Evolutionary conservation across 2,888 invertebrate species (phyloP).

Genomic region (Apoda limacodes): DNA sequence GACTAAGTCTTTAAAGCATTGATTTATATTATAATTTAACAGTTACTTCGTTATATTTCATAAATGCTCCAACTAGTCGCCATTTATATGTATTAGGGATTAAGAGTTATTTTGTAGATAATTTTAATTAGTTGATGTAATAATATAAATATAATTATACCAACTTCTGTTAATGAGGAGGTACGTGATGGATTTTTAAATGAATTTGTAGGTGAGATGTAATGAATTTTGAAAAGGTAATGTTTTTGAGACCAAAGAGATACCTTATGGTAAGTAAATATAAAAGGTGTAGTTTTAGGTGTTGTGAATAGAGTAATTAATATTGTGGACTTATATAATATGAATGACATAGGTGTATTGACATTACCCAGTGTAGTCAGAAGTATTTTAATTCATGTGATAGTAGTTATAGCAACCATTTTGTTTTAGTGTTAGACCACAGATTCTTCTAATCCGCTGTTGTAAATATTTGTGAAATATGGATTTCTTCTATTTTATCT

Average conservation of each 20-base stretch:
- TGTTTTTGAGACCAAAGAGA: slow-evolving; percentile 57
- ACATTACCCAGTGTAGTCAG: slow-evolving; percentile 36
- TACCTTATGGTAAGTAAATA: slow-evolving; percentile 29
- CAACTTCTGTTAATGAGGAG: slow-evolving; percentile 10
- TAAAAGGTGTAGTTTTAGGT: slow-evolving; percentile 31
- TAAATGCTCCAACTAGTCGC: slow-evolving; percentile 11
- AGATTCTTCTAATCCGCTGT: slow-evolving; percentile 21
- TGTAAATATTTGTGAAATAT: slow-evolving; percentile 15
- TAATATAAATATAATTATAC: slow-evolving; percentile 20
- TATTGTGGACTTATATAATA: slow-evolving; percentile 34
- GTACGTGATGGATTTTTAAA: no score
- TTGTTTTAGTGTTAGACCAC: slow-evolving; percentile 20
- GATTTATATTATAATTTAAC: slow-evolving; percentile 9
- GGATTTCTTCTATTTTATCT: not conserved
- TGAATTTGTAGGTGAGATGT: slow-evolving; percentile 16
- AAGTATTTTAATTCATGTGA: slow-evolving; percentile 65
- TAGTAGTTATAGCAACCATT: slow-evolving; percentile 41
- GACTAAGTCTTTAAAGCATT: slow-evolving; percentile 28
- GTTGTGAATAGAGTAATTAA: slow-evolving; percentile 49
- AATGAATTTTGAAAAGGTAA: slow-evolving; percentile 11
- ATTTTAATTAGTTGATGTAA: not conserved
- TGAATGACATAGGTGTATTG: slow-evolving; percentile 34
- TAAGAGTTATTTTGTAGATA: not conserved
- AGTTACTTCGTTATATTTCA: slow-evolving; percentile 9
- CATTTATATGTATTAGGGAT: slow-evolving; percentile 5